Evolutionary conservation across 2,797 vertebrate genomes (phyloP), one percentile per base, ranked within the genome.

Genomic region (Syncerus caffer): DNA sequence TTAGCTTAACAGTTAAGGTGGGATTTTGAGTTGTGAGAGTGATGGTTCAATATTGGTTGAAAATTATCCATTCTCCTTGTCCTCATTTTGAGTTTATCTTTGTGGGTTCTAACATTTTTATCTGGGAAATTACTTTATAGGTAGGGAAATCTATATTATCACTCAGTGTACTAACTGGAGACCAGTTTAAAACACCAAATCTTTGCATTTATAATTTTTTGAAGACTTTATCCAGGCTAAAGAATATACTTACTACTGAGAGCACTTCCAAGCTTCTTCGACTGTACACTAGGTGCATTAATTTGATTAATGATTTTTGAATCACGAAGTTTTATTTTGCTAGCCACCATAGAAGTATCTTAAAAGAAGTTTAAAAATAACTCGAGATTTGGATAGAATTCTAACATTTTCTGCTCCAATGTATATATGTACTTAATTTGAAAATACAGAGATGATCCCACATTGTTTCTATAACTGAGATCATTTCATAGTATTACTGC

Each of bases 341-440:
- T 78, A 96, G 31, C 21, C 74, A 38, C 27, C n/a, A 38, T 45
- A 95, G 90, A 91, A 89, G 27, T 55, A 87, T 60, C 19, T 84
- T 76, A 74, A 93, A 82, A 89, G 8, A 80, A 96, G 62, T 94
- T 96, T 10, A 45, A 96, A 93, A 97, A 1, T 88, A 94, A 93
- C 50, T 90, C 45, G 89, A 64, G n/a, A 89, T 71, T 94, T 83
- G 55, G 74, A 74, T 60, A 90, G 67, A 85, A 85, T 87, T 29
- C n/a, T 96, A 91, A 82, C 51, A 87, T 80, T 85, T 85, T 88
- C 85, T 89, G 23, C 45, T 57, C 15, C 78, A 82, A 34, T 23
- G 17, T 88, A 93, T 55, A 85, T 19, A 60, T 78, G 16, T 50
- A 60, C 50, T 88, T 91, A 71, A 90, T 47, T 93, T 86, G 57